Base-by-base conservation (phyloP, 2,888 invertebrate genomes). In the Aspidiotus destructor region DNA sequence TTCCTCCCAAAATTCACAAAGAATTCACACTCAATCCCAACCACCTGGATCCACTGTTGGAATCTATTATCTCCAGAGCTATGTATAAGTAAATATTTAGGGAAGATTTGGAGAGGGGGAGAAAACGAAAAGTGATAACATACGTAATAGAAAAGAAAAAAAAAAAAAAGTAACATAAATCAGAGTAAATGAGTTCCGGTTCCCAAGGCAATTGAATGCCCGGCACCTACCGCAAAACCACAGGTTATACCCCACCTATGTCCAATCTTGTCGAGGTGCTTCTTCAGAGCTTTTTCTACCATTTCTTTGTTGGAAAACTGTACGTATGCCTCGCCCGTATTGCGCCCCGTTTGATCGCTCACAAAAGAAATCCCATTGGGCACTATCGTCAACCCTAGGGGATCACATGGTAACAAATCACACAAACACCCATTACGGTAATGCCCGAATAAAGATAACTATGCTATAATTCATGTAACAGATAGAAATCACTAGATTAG, bases 261-360 rank as follows among this genome's bases (percentile, higher is more conserved):
- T 89, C 96, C 96, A 87, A 98, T 97, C 86, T 92, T 94, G 87
- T 96, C 93, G 88, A 94, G 95, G 91, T 98, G 95, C 86, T 91
- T 92, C 84, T 86, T 86, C 86, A 96, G 89, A 83, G 97, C 97
- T 84, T 89, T 89, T 85, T 95, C 92, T 82, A 94, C 95, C 84
- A 90, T 89, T 83, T 90, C 92, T 86, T 89, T 89, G 87, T 89
- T 90, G 83, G 88, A 86, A 88, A 98, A 98, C 86, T 95, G 93
- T 82, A 98, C 95, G 88, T 92, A 98, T 83, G 96, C 97, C 87
- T 98, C 97, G 86, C 98, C 98, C 81, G 95, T 92, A 82, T 92
- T 89, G 84, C 95, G 88, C 86, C 96, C 96, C 86, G 90, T 88
- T 86, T 86, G 86, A 88, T 97, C 96, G 84, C 90, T 90, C 82